Base-by-base conservation (phyloP, 2,888 invertebrate species). In the Pimpla rufipes region DNA sequence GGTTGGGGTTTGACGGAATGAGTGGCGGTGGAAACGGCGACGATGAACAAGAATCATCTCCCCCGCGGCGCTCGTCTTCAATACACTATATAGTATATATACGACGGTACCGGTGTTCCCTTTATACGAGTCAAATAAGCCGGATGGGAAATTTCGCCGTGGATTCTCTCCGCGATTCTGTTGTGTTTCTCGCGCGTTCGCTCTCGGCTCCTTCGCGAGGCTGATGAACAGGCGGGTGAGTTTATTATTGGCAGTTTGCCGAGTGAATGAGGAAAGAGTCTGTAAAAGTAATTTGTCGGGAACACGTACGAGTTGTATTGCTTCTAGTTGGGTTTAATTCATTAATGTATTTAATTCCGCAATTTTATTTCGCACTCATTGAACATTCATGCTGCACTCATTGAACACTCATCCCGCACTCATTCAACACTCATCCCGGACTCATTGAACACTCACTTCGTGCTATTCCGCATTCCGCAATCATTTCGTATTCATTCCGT, bases 11-110 rank as follows among this genome's bases (percentile, higher is more conserved):
- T 59, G 40, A 18, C 73, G 66, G 74, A 52, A 23, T 76, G 52
- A 55, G 55, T 40, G 57, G 57, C 35, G 70, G 57, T 67, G 71
- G 62, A 81, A 77, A 73, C 29, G 50, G 50, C 73, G 76, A 73
- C 59, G 59, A 59, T 11, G 73, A 81, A 52, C 67, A 42, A 40
- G 71, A 81, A 73, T 50, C 50, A 81, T 81, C 57, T 18, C 21
- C 42, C 42, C 23, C 10, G 57, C 73, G 68, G 70, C 67, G 57
- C 47, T 66, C 37, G 40, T 77, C 50, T n/a, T 45, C 42, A 40
- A 71, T 64, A 64, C 18, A 21, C 35, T 10, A 29, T n/a, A 29
- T 55, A 50, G 18, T n/a, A 29, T 55, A 50, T 50, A 45, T n/a
- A 8, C 8, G 5, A 23, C 13, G 37, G 11, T 10, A 18, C 55